phyloP scores from a whole-genome alignment of 2,113 vertebrate species.

The Illadopsis cleaveri region DNA sequence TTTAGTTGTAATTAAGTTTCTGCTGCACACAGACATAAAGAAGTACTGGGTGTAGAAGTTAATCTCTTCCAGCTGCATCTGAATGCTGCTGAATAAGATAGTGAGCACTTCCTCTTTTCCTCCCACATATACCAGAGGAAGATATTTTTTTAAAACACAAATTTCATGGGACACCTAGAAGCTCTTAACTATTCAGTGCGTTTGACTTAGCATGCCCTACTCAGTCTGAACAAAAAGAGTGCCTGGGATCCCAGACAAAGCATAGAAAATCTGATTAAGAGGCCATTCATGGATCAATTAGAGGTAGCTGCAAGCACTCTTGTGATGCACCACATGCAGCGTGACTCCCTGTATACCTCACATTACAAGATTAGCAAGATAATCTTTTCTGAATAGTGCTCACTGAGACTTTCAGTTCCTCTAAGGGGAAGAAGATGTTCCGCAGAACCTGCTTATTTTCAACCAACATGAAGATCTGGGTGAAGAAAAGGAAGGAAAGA shows the following conservation, averaged over 20 bases:
- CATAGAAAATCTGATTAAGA: constrained; percentile 5
- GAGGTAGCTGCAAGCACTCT: constrained; percentile 19
- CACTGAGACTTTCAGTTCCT: constrained; percentile 9
- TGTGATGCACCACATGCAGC: constrained; percentile 11
- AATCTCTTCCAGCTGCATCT: constrained; percentile 55
- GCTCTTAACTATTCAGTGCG: background rate
- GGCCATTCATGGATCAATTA: constrained; percentile 46
- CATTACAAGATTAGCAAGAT: constrained; percentile 37
- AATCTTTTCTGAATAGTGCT: constrained; percentile 24
- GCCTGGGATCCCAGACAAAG: constrained; percentile 1
- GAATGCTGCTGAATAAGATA: constrained; percentile 45
- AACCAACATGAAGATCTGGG: background rate
- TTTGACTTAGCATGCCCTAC: background rate
- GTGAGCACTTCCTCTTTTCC: constrained; percentile 11
- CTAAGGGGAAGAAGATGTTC: background rate
- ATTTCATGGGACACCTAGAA: constrained; percentile 23
- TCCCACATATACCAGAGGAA: constrained; percentile 25
- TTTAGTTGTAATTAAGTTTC: constrained; percentile 51
- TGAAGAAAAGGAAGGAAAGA: background rate
- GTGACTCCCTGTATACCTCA: background rate
- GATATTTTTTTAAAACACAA: background rate
- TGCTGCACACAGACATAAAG: constrained; percentile 13
- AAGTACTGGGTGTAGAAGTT: constrained; percentile 22
- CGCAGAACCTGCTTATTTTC: constrained; percentile 5
- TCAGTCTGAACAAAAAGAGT: background rate